Base-by-base conservation (phyloP, 2,797 vertebrate species). In the Muscicapa comitata region DNA sequence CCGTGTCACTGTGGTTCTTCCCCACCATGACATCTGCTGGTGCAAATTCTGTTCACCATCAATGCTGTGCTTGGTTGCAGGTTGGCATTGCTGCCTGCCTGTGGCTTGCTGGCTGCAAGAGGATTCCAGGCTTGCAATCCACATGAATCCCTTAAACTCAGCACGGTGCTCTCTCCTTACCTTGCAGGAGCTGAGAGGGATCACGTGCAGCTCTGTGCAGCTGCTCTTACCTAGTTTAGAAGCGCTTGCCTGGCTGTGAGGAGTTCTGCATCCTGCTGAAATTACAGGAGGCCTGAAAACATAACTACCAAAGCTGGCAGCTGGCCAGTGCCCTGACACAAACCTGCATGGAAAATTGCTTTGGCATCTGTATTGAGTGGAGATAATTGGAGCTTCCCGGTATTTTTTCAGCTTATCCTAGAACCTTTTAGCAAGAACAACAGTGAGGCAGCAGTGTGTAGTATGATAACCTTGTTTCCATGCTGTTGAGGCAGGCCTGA, bases 251-350 rank as follows among this genome's bases (percentile, higher is more conserved):
- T 48, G 55, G 58, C 89, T 85, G 42, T 6, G 43, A 51, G 31
- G 67, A 40, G 78, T 18, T 82, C 53, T 91, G 71, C 71, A 35
- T 67, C 55, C 84, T 87, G 59, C 93, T 93, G 93, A 87, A 93
- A 94, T 93, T 96, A 89, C 94, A 96, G 95, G 92, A 91, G 91
- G 81, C 68, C 85, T 67, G 78, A 82, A 77, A 93, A 80, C 53
- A 37, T 9, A 74, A 47, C 59, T 35, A 9, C 26, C 35, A 33
- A 58, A 0, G 6, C 68, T 93, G 86, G 86, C 73, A 85, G 18
- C 6, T 8, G 42, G 87, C 89, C 93, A 72, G 53, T 9, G 19
- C 14, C 1, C 71, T 33, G 75, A 40, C 81, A 67, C 45, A 54
- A 26, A 75, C 72, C 88, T 79, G 61, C 73, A 7, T 55, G 92